Base-by-base conservation (phyloP, 2,113 vertebrate species). In the Pampusana beccarii region DNA sequence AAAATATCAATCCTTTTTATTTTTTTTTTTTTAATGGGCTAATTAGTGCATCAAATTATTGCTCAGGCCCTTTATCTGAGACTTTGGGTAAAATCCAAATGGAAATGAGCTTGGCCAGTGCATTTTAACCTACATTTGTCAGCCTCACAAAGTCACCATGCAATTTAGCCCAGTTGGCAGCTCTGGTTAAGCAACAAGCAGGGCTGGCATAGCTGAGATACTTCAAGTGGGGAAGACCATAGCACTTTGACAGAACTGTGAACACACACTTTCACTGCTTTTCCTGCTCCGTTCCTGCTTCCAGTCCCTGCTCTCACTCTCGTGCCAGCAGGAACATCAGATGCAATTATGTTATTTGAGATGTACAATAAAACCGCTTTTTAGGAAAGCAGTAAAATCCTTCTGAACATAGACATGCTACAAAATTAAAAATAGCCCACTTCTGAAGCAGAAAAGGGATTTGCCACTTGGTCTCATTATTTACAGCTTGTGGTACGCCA, bases 71-170 rank as follows among this genome's bases (percentile, higher is more conserved):
- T 95, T 95, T 93, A 85, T 92, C 74, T 94, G 90, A 88, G 81
- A 18, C 54, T 91, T 89, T 96, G 95, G 96, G 84, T 79, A 93
- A 93, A 82, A 88, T 95, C 95, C 96, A 97, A 97, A 96, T 94
- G 94, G 94, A 96, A 96, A 97, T 94, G 66, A 95, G 94, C 85
- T 93, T 97, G 95, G 94, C 95, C 0, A 0, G 87, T 93, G 91
- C 46, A 58, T 96, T 95, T 97, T 96, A 97, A 94, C 95, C 95
- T 95, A 96, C 95, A 96, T 96, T 97, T 93, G 93, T 95, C 81
- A 1, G 74, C 79, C 85, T 96, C 85, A 88, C 93, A 95, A 90
- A 96, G 90, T 95, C 89, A 90, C 84, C 74, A 46, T 10, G 62
- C 6, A 0, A 25, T 92, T 96, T 96, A 97, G 93, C 95, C 96